Percentiles rank a stretch among this genome's conserved stretches.
phyloP scores from a whole-genome alignment of 2,113 vertebrate genomes.

The Perccottus glenii region DNA sequence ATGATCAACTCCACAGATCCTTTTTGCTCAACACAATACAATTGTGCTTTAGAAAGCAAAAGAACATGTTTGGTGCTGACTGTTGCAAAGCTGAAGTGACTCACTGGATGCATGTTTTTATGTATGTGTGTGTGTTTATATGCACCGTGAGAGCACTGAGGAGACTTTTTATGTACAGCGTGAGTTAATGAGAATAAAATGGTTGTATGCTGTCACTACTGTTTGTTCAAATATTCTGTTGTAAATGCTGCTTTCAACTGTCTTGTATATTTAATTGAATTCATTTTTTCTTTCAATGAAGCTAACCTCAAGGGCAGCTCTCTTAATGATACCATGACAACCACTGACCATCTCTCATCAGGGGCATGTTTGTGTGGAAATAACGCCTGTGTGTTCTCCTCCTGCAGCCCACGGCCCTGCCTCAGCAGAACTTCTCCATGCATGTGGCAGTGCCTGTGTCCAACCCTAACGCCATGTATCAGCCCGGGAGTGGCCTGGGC shows the following conservation, averaged over 20 bases:
- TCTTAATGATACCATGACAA: slow-evolving; percentile 55
- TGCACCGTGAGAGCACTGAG: slow-evolving; percentile 35
- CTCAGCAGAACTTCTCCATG: slow-evolving; percentile 98
- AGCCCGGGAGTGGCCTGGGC: slow-evolving; percentile 88
- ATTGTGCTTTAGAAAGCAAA: slow-evolving; percentile 21
- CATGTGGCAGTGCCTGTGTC: slow-evolving; percentile 97
- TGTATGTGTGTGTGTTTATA: slow-evolving; percentile 25
- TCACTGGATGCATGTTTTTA: slow-evolving; percentile 69
- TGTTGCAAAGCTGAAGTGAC: slow-evolving; percentile 70
- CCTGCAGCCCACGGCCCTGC: slow-evolving; percentile 87
- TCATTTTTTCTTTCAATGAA: slow-evolving; percentile 26
- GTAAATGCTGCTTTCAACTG: not conserved
- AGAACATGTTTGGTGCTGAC: slow-evolving; percentile 67
- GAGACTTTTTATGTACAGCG: slow-evolving; percentile 27
- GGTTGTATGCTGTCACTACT: slow-evolving; percentile 11
- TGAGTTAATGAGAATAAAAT: slow-evolving; percentile 26
- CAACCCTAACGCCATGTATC: slow-evolving; percentile 93
- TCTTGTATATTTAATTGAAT: not conserved
- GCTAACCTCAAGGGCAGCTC: slow-evolving; percentile 13
- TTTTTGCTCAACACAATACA: slow-evolving; percentile 18
- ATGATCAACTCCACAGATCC: too few relatives aligned
- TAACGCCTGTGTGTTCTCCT: slow-evolving; percentile 56
- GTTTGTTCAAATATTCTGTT: slow-evolving; percentile 14
- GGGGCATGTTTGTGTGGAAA: slow-evolving; percentile 52
- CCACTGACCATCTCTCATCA: slow-evolving; percentile 34